Conservation (phyloP, 1,140 invertebrate species). For the Zophobas morio region DNA sequence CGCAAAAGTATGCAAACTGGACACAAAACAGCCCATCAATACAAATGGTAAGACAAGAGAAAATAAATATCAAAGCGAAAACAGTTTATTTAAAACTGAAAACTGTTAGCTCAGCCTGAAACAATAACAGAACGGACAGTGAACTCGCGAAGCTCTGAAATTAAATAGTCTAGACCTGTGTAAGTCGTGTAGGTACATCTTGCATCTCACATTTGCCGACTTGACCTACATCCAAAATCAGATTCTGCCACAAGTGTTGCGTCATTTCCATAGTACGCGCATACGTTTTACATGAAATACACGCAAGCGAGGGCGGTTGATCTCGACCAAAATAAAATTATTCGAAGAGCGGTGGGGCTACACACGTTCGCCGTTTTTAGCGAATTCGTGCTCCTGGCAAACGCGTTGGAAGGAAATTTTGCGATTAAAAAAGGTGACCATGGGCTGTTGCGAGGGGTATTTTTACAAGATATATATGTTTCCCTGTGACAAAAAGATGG, state of each 20-base stretch:
- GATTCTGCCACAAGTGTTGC: conserved; percentile 41
- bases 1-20: conserved; percentile 12
- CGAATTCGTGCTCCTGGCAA: neutral
- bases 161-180: conserved; percentile 39
- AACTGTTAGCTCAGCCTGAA: conserved; percentile 36
- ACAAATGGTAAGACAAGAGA: conserved; percentile 1
- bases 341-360: neutral
- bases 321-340: conserved; percentile 18
- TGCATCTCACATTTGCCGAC: conserved; percentile 37
- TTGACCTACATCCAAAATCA: conserved; percentile 48
- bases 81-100: conserved; percentile 40
- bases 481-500: too few species aligned
- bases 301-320: conserved; percentile 10
- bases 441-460: neutral
- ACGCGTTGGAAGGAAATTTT: neutral
- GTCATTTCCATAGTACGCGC: conserved; percentile 40
- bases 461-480: too few species aligned
- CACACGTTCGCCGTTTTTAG: neutral
- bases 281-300: conserved; percentile 34
- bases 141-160: conserved; percentile 33
- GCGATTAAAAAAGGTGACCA: neutral
- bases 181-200: conserved; percentile 31
- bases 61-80: conserved; percentile 20
- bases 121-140: conserved; percentile 35
- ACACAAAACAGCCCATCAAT: conserved; percentile 9